Percentiles rank a stretch among this genome's conserved stretches.
These are phyloP conservation scores for Pelodytes ibericus DNA, from an alignment of 2,797 vertebrate species.

Conservation along the genomic window DNA sequence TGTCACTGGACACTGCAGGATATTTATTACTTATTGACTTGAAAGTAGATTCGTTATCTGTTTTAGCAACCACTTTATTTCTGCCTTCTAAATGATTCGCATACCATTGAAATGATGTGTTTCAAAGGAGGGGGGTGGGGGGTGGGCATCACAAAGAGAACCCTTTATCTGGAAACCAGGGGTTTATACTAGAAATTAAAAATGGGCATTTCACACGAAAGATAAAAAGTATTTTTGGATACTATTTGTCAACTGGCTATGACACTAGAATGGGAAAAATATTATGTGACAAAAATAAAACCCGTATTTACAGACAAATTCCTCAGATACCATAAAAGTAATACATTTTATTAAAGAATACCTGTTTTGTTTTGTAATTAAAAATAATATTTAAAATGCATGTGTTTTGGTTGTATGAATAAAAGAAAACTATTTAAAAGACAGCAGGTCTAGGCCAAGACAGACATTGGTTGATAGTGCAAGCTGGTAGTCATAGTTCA, in stretches of 20 bases:
- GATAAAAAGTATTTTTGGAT: constrained; percentile 12
- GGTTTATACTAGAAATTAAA: constrained; percentile 15
- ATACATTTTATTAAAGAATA: too few species aligned
- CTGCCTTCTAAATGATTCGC: constrained; percentile 52
- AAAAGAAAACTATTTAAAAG: too few species aligned
- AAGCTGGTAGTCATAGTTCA: too few species aligned
- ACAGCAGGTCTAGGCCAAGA: too few species aligned
- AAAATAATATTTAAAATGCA: too few species aligned
- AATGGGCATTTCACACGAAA: constrained; percentile 40
- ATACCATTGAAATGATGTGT: constrained; percentile 59
- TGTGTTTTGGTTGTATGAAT: too few species aligned
- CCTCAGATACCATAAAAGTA: constrained; percentile 24
- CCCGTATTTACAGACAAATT: not conserved
- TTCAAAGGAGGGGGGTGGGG: too few species aligned
- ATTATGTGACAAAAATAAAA: not conserved
- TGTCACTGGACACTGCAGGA: constrained; percentile 46
- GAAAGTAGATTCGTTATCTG: constrained; percentile 49
- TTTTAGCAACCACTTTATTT: constrained; percentile 56
- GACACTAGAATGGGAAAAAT: constrained; percentile 1
- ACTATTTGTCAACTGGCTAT: constrained; percentile 43
- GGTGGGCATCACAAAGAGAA: constrained; percentile 33
- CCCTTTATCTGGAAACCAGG: constrained; percentile 40
- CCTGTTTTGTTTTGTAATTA: too few species aligned
- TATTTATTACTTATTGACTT: constrained; percentile 57
- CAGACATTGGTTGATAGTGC: too few species aligned